phyloP scores from a whole-genome alignment of 1,140 invertebrate genomes.

The Trissolcus basalis region DNA sequence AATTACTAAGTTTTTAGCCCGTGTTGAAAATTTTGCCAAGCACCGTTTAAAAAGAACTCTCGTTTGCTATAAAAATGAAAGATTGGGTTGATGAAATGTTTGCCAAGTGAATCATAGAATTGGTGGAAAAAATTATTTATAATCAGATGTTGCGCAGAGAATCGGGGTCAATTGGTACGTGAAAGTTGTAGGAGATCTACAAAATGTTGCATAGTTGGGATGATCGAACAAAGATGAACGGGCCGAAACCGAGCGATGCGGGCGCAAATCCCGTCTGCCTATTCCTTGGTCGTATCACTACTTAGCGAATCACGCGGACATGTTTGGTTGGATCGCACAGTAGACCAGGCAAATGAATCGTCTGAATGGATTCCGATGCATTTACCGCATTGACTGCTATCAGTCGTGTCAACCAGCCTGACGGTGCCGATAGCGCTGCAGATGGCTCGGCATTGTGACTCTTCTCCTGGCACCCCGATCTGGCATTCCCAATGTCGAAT shows the following conservation, averaged over 20 bases:
- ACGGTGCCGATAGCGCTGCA: conserved; percentile 64
- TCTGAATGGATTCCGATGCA: conserved; percentile 67
- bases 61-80: no score
- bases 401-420: conserved; percentile 63
- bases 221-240: neutral
- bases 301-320: conserved; percentile 34
- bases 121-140: neutral
- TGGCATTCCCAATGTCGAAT: conserved; percentile 60
- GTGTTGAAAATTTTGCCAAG: conserved; percentile 27
- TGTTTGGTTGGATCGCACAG: conserved; percentile 21
- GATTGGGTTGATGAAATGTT: no score
- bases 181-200: neutral
- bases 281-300: conserved; percentile 49
- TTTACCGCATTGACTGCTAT: conserved; percentile 69
- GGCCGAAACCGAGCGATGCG: conserved; percentile 25
- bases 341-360: conserved; percentile 59
- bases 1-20: conserved; percentile 40
- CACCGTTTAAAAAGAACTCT: conserved; percentile 30
- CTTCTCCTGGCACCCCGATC: conserved; percentile 41
- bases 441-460: conserved; percentile 66
- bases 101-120: no score
- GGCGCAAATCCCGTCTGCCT: conserved; percentile 21
- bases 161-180: no score
- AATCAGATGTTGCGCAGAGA: no score
- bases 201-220: neutral